These are phyloP conservation scores for Borostomias antarcticus DNA, from an alignment of 2,797 vertebrate species.

Conservation along the genomic window DNA sequence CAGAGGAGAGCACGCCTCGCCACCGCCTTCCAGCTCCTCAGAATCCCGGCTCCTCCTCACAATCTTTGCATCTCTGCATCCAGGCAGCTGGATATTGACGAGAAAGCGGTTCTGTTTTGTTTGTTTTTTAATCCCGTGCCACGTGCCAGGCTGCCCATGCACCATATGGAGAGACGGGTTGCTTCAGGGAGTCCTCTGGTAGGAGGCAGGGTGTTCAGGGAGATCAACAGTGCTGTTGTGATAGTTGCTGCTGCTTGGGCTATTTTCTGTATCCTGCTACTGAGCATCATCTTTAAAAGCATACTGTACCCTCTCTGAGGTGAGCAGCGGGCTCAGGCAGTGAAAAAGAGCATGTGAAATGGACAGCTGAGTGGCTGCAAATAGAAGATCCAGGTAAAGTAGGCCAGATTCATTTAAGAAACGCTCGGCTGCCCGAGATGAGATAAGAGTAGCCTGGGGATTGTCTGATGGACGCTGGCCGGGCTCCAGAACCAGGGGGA, in stretches of 20 bases:
- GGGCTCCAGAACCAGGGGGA: background rate
- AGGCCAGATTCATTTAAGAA: conserved; percentile 3
- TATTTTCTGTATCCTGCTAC: background rate
- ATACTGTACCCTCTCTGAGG: background rate
- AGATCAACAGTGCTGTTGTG: background rate
- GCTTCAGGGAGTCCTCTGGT: too few species aligned
- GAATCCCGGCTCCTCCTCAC: background rate
- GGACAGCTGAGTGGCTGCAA: background rate
- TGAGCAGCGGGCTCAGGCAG: background rate
- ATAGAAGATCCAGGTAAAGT: conserved; percentile 1
- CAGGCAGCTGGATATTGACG: conserved; percentile 8
- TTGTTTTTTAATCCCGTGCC: too few species aligned
- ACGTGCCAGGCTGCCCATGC: background rate
- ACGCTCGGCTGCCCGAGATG: background rate
- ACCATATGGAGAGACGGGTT: background rate
- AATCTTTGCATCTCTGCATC: background rate
- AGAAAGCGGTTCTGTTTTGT: background rate
- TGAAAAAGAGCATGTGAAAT: background rate
- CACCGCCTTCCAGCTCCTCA: background rate
- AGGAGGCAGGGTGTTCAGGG: background rate
- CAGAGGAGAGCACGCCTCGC: background rate
- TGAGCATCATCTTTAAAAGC: background rate
- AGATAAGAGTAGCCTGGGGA: background rate
- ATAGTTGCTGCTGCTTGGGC: background rate
- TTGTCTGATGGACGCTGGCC: background rate